Base-by-base conservation (phyloP, 2,113 vertebrate species). In the Hiodon alosoides region DNA sequence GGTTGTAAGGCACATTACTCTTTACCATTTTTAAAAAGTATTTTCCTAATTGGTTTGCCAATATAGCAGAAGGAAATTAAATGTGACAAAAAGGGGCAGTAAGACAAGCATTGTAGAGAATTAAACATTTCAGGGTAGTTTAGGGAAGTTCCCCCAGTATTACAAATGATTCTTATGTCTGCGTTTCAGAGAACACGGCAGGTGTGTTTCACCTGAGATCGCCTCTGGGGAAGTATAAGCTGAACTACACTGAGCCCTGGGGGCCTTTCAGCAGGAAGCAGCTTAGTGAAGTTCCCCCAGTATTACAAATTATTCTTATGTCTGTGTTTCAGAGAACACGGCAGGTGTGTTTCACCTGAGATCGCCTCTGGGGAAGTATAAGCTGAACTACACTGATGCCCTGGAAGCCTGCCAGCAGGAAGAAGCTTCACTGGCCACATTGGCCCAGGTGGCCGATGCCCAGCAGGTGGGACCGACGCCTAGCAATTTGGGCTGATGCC, bases 301-400 rank as follows among this genome's bases (percentile, higher is more conserved):
- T 52, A n/a, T 47, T 62, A 59, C 17, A n/a, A 67, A 7, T 17
- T 52, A 65, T n/a, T 66, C 70, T 67, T n/a, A 57, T 51, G 64
- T 51, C 5, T 66, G 67, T 71, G 67, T 51, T 85, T 66, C 84
- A 99, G 97, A 92, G 77, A 94, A 93, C 81, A 93, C 87, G 1
- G 94, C 90, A 0, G 97, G 97, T 0, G 94, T 99, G 51, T 99
- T 95, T 74, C 95, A 97, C 65, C 87, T 97, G 77, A 93, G 94
- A 75, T 93, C 94, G 67, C 78, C 90, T 6, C 80, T 76, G 5
- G 94, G 93, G 16, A 93, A 88, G 62, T 96, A 98, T 0, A 81
- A 84, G 81, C 88, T 96, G 82, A 98, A 90, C 76, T 96, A 93
- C 8, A 90, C 85, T 6, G 86, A 92, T 77, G 96, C 97, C 0